Conservation (phyloP, 2,113 vertebrate genomes). For the Bos indicus region DNA sequence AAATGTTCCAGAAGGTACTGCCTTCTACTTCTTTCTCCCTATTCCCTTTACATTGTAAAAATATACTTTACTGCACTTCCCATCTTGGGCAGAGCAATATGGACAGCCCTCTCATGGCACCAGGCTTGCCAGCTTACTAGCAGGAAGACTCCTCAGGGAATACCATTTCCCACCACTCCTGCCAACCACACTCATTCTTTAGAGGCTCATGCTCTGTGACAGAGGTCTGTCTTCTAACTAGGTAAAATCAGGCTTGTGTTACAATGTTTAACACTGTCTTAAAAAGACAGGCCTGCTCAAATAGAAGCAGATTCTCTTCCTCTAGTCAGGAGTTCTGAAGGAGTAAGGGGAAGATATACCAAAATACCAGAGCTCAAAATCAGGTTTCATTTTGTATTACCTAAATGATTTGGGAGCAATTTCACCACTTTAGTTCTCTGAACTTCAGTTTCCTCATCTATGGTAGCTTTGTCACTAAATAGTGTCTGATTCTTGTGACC, state of each 20-base stretch:
- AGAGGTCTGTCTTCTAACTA: background rate
- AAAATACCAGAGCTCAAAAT: background rate
- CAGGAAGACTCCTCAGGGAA: background rate
- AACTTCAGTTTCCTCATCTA: background rate
- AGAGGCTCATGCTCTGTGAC: background rate
- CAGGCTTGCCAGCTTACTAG: background rate
- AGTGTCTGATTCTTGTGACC: background rate
- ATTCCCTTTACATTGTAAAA: background rate
- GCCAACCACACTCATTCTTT: background rate
- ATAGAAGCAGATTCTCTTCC: background rate
- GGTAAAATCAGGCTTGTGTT: background rate
- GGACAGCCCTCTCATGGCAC: background rate
- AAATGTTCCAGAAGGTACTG: background rate
- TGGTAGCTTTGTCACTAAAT: background rate
- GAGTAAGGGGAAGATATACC: background rate
- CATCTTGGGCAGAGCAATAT: background rate
- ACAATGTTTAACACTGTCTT: background rate
- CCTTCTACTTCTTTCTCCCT: background rate
- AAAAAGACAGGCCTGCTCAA: background rate
- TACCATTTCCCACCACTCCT: accelerated
- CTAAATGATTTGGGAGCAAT: background rate
- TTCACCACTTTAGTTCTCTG: background rate
- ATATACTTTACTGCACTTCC: background rate
- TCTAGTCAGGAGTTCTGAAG: background rate
- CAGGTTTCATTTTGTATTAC: background rate